phyloP scores from a whole-genome alignment of 2,888 invertebrate species.

The Volucella zonaria region DNA sequence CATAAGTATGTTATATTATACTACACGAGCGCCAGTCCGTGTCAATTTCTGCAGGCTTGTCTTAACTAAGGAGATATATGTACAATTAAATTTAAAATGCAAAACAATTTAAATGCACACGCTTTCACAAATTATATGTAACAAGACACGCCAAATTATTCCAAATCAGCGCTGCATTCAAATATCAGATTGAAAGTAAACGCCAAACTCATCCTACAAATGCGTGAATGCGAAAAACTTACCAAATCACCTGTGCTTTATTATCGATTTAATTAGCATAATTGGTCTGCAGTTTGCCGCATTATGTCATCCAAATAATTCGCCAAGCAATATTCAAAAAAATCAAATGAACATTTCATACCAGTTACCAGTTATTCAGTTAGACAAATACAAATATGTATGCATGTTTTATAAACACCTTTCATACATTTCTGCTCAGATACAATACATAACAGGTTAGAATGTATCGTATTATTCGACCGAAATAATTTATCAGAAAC shows the following conservation, averaged over 20 bases:
- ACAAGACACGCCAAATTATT: neutral
- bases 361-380: neutral
- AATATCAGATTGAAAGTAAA: conserved; percentile 7
- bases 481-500: neutral
- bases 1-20: too few relatives aligned
- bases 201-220: neutral
- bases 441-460: neutral
- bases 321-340: neutral
- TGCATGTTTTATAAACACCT: neutral
- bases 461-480: neutral
- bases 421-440: neutral
- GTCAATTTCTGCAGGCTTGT: too few relatives aligned
- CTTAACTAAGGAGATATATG: too few relatives aligned
- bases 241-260: neutral
- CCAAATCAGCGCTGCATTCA: neutral
- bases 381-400: neutral
- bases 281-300: neutral
- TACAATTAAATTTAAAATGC: too few relatives aligned
- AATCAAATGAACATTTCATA: neutral
- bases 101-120: conserved; percentile 26
- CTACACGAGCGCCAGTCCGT: too few relatives aligned
- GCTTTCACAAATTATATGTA: conserved; percentile 45
- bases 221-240: neutral
- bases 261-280: conserved; percentile 2
- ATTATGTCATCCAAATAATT: conserved; percentile 21